Evolutionary conservation across 2,797 vertebrate species (phyloP), one percentile per base, ranked within the genome.

Genomic region (Setipinna tenuifilis): DNA sequence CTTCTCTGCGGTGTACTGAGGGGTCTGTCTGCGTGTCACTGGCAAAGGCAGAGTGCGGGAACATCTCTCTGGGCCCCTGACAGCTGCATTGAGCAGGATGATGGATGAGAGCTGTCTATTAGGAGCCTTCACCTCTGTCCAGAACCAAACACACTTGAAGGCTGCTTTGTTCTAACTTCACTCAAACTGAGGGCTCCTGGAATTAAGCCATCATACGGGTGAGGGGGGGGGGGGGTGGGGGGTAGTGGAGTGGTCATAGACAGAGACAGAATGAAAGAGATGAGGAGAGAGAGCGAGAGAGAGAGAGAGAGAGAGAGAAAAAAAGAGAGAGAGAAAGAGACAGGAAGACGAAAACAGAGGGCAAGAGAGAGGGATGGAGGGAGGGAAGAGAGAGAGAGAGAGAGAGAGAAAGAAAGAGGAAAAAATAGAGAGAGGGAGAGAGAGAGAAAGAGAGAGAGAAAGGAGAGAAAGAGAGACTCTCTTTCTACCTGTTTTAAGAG

Each of bases 91-190:
- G 89, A 93, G 93, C 91, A 88, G 93, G 92, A 95, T 96, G 95
- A 96, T 95, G 94, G 94, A 96, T 96, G 95, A 95, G 94, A 91
- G 94, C 93, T 95, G 95, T 96, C 94, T 95, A 95, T 96, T 96
- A 96, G 95, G 93, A 85, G 91, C 89, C 92, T 92, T 95, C 94
- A 95, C 94, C 95, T 95, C 93, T 95, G 95, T 95, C 94, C 94
- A 92, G 88, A 87, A 91, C 93, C 92, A 93, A 94, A 94, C 92
- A 92, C 92, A 94, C 95, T 94, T 94, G 95, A 95, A 92, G 94
- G 93, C 93, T 91, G 92, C 92, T 93, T 94, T 91, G 89, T 93
- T 94, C 91, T 91, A 92, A 88, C 90, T 89, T 93, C 92, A 91
- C 92, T 95, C 93, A 90, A 89, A 61, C 88, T 91, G 92, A 92